A percentile compares a stretch with the other conserved stretches of the same genome.
phyloP scores from a whole-genome alignment of 2,113 vertebrate genomes.

The Catharus bicknelli region DNA sequence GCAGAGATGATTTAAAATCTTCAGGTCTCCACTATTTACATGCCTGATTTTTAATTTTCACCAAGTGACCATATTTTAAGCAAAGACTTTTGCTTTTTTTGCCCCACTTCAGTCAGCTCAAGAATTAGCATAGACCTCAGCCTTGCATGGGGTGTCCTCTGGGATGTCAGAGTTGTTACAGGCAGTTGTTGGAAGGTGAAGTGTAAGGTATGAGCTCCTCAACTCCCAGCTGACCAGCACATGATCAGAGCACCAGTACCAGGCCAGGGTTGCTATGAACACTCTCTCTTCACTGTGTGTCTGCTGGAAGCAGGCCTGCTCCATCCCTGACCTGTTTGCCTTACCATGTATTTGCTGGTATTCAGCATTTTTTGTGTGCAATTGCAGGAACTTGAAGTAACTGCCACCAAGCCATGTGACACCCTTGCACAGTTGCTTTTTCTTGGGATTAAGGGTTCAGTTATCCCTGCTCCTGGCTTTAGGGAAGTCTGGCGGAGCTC shows the following conservation, averaged over 20 bases:
- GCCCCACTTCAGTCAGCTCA: background rate
- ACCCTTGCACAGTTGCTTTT: background rate
- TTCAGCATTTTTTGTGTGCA: background rate
- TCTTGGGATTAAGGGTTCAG: background rate
- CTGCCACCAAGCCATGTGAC: rapidly evolving
- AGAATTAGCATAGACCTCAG: background rate
- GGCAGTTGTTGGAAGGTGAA: background rate
- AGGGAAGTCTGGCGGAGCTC: rapidly evolving
- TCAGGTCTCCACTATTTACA: background rate
- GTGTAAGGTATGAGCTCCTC: background rate
- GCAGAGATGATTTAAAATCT: background rate
- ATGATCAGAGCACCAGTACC: rapidly evolving
- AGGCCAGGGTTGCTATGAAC: background rate
- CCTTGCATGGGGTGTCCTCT: rapidly evolving
- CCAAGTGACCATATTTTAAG: background rate
- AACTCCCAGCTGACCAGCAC: rapidly evolving
- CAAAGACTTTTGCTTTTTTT: background rate
- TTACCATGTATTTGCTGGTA: rapidly evolving
- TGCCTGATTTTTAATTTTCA: background rate
- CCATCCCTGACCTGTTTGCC: rapidly evolving
- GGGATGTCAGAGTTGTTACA: rapidly evolving
- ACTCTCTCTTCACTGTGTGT: rapidly evolving
- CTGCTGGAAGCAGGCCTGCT: background rate
- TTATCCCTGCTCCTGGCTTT: background rate
- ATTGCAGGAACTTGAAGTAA: background rate